Evolutionary conservation across 2,888 invertebrate species (phyloP), one percentile per base, ranked within the genome.

Genomic region (Latrodectus elegans): DNA sequence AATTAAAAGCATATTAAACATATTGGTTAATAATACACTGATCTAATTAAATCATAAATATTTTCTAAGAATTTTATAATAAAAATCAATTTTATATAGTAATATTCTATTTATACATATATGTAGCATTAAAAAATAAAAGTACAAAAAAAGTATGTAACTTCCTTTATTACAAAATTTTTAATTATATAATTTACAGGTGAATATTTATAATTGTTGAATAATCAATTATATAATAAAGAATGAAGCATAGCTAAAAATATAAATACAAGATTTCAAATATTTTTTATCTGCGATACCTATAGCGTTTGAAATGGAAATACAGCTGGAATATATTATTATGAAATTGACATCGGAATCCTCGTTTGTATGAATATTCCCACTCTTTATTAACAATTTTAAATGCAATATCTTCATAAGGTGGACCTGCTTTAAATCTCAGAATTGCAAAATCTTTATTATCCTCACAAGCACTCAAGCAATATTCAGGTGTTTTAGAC

Each of bases 311-410:
- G 93, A 99, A 99, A 92, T 99, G 99, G 93, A 99, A 99, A 99
- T 99, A 99, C 64, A 99, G 93, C 92, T 99, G 99, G 92, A 99
- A 99, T 91, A 99, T 99, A 92, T 99, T 99, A 93, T 99, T 99
- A 92, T 99, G 98, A 93, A 99, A 99, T 93, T 99, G 99, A 92
- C 99, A 99, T 77, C 99, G 94, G 93, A 99, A 99, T 51, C 99
- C 99, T 90, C 98, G 94, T 93, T 99, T 99, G 93, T 99, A 98
- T 0, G 98, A 98, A 93, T 97, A 98, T 93, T 99, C 99, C 99
- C 99, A 99, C 93, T 99, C 99, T 89, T 99, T 94, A 93, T 98
- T 99, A 0, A 99, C 99, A 89, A 99, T 97, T 93, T 99, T 99
- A 93, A 99, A 99, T 0, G 98, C 99, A 90, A 99, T 99, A 92